Percentiles rank a stretch among this genome's conserved stretches.
Evolutionary conservation across 2,797 vertebrate genomes (phyloP).

Genomic region (Poecilia picta): DNA sequence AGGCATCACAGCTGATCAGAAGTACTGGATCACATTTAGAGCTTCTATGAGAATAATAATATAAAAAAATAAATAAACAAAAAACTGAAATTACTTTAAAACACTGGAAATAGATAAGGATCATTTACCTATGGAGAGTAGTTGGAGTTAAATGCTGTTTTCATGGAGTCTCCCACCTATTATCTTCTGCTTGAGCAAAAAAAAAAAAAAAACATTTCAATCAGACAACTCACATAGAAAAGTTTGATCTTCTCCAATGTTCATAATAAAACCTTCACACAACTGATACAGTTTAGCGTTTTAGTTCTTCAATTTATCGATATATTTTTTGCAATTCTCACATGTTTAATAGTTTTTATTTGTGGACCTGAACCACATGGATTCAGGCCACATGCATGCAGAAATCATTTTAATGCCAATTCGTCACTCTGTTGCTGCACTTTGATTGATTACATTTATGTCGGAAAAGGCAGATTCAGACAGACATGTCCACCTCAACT

Average conservation of each 20-base stretch:
- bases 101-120: not conserved
- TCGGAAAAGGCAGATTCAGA: not conserved
- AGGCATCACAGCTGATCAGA: not conserved
- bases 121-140: not conserved
- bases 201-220: not conserved
- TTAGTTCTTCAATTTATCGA: not conserved
- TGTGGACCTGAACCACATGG: slow-evolving; percentile 1
- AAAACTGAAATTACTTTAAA: not conserved
- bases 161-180: not conserved
- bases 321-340: not conserved
- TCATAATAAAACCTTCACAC: not conserved
- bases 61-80: not conserved
- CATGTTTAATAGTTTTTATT: not conserved
- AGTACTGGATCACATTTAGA: not conserved
- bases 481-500: not conserved
- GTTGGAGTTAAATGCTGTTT: not conserved
- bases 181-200: not conserved
- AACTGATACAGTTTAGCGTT: not conserved
- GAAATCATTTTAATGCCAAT: not conserved
- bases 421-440: not conserved
- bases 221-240: not conserved
- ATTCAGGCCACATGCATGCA: not conserved
- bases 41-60: not conserved
- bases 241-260: not conserved
- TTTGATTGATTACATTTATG: not conserved